Conservation (phyloP, 2,888 invertebrate species). For the Lasioglossum oenotherae region DNA sequence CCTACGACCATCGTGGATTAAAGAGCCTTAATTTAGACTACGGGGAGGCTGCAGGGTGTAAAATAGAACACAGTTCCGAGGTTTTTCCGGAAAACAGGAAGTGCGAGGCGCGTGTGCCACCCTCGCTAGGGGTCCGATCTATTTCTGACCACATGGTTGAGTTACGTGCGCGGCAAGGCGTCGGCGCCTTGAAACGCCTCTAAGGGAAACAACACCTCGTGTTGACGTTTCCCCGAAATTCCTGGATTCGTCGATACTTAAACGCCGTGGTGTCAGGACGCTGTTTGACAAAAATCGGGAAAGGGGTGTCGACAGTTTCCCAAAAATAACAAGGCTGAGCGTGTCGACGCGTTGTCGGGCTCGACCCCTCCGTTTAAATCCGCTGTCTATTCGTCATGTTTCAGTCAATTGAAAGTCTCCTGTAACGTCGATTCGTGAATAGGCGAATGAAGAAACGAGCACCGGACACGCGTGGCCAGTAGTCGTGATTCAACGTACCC, state of each 20-base stretch:
- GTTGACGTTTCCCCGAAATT: conserved; percentile 73
- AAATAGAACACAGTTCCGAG: conserved; percentile 39
- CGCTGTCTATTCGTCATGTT: neutral
- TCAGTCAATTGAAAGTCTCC: neutral
- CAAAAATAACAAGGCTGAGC: conserved; percentile 63
- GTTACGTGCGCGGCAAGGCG: conserved; percentile 58
- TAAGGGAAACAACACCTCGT: conserved; percentile 57
- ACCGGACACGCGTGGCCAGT: neutral
- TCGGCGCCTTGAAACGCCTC: conserved; percentile 60
- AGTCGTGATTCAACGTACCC: neutral
- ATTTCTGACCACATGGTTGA: conserved; percentile 59
- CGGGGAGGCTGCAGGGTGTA: neutral
- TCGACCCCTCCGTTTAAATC: neutral
- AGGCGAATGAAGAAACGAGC: neutral
- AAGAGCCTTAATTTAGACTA: neutral
- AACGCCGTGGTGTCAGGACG: conserved; percentile 9
- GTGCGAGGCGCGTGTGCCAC: conserved; percentile 24
- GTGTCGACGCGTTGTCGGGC: neutral
- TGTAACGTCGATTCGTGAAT: neutral
- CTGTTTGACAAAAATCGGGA: neutral
- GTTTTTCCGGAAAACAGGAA: conserved; percentile 54
- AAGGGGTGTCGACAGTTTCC: conserved; percentile 52
- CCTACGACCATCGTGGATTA: neutral
- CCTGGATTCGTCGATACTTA: conserved; percentile 34
- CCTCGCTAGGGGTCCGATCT: conserved; percentile 36